These are phyloP conservation scores for Epinephelus lanceolatus DNA, from an alignment of 2,113 vertebrate species.

Conservation along the genomic window DNA sequence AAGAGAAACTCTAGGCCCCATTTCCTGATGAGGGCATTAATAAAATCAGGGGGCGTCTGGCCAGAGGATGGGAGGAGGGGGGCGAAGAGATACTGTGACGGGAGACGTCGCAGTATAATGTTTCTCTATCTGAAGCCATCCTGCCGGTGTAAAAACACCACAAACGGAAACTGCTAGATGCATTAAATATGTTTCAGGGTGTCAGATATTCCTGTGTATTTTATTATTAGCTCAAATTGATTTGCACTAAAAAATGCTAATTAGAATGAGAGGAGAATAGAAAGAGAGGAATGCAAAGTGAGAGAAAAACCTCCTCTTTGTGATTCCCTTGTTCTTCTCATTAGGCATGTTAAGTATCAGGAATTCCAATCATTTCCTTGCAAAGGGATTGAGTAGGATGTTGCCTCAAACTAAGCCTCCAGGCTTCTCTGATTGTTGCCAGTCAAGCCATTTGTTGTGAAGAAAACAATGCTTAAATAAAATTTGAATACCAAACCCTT, in stretches of 20 bases:
- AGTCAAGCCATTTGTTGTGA: slow-evolving; percentile 47
- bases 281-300: slow-evolving; percentile 34
- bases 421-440: slow-evolving; percentile 52
- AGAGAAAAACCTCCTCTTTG: slow-evolving; percentile 44
- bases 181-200: slow-evolving; percentile 12
- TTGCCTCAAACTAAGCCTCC: slow-evolving; percentile 61
- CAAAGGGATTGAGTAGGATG: slow-evolving; percentile 62
- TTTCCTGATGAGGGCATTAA: slow-evolving; percentile 85
- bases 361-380: slow-evolving; percentile 79
- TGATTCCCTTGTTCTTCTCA: slow-evolving; percentile 62
- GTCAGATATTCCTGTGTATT: neutral
- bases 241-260: neutral
- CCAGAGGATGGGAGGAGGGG: slow-evolving; percentile 50
- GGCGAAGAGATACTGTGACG: slow-evolving; percentile 27
- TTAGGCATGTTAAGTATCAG: slow-evolving; percentile 74
- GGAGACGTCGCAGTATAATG: slow-evolving; percentile 42
- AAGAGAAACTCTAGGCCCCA: slow-evolving; percentile 84
- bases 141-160: slow-evolving; percentile 38
- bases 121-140: slow-evolving; percentile 54
- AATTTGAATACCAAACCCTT: slow-evolving; percentile 32
- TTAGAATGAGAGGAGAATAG: slow-evolving; percentile 7
- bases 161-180: slow-evolving; percentile 35
- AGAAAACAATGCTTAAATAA: slow-evolving; percentile 41
- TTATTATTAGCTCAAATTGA: neutral
- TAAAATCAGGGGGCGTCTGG: slow-evolving; percentile 78